These are phyloP conservation scores for Eira barbara DNA, from an alignment of 2,113 vertebrate species.

Conservation along the genomic window DNA sequence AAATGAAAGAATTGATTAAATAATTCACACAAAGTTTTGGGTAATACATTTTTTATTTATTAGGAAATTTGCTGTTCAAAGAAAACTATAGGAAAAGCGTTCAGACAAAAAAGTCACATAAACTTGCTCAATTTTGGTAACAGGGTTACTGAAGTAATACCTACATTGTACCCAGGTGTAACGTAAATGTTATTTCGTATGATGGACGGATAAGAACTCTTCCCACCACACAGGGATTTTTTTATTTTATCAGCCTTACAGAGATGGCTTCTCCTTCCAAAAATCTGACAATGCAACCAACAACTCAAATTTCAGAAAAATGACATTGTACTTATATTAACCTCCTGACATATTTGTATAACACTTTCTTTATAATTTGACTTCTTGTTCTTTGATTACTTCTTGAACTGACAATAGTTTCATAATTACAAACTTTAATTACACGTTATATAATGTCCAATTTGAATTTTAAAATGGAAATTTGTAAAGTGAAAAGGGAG, in stretches of 20 bases:
- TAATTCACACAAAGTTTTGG: background rate
- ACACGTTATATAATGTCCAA: background rate
- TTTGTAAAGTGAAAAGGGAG: background rate
- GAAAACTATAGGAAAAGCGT: background rate
- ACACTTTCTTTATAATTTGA: background rate
- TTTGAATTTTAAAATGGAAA: background rate
- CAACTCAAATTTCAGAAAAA: background rate
- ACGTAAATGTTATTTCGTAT: background rate
- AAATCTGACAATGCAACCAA: background rate
- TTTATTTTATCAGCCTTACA: background rate
- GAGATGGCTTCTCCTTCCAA: background rate
- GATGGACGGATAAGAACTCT: background rate
- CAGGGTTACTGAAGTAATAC: background rate
- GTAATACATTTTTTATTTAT: background rate
- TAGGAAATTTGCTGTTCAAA: background rate
- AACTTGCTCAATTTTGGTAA: background rate
- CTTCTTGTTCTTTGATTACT: background rate
- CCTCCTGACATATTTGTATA: background rate
- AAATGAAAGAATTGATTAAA: background rate
- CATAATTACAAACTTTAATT: background rate
- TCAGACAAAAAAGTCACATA: background rate
- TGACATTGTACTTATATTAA: background rate
- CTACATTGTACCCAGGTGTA: background rate
- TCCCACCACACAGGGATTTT: background rate
- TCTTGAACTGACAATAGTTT: background rate